These are phyloP conservation scores for Drosophila watanabei DNA, from an alignment of 1,140 invertebrate species.

Conservation along the genomic window DNA sequence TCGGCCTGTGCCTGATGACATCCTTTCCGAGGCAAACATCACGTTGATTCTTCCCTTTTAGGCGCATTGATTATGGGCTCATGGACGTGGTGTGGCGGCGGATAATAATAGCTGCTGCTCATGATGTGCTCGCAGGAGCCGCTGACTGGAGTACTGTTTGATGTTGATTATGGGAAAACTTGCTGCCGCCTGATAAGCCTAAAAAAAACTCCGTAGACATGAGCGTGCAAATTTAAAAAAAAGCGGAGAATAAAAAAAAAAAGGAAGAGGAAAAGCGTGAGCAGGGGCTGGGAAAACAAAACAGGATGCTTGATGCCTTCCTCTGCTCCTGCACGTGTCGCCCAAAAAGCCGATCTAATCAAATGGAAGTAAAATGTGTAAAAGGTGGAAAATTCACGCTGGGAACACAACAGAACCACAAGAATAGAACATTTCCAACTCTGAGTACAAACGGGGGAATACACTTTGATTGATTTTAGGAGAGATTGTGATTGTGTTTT, in stretches of 20 bases:
- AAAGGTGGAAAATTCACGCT: slow-evolving; percentile 80
- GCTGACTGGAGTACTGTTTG: slow-evolving; percentile 62
- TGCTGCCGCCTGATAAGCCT: slow-evolving; percentile 74
- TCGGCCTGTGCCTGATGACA: slow-evolving; percentile 69
- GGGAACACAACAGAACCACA: slow-evolving; percentile 28
- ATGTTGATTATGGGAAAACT: slow-evolving; percentile 80
- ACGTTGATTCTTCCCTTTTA: slow-evolving; percentile 61
- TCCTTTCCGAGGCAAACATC: slow-evolving; percentile 68
- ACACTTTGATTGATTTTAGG: slow-evolving; percentile 3
- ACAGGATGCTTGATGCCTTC: slow-evolving; percentile 68
- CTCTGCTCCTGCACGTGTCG: slow-evolving; percentile 59
- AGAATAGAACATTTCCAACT: not conserved
- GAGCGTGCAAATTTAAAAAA: slow-evolving; percentile 75
- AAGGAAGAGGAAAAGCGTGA: slow-evolving; percentile 16
- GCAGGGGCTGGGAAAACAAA: slow-evolving; percentile 57
- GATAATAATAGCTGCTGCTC: slow-evolving; percentile 76
- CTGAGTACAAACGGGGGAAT: not conserved
- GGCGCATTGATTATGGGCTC: slow-evolving; percentile 69
- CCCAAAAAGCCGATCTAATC: slow-evolving; percentile 79
- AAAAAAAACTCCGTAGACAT: slow-evolving; percentile 64
- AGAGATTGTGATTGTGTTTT: not conserved
- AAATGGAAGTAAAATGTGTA: slow-evolving; percentile 84
- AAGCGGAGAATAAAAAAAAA: slow-evolving; percentile 17
- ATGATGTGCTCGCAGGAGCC: slow-evolving; percentile 48
- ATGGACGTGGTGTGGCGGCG: slow-evolving; percentile 5